Conservation (phyloP, 2,797 vertebrate genomes). For the Aeoliscus strigatus region DNA sequence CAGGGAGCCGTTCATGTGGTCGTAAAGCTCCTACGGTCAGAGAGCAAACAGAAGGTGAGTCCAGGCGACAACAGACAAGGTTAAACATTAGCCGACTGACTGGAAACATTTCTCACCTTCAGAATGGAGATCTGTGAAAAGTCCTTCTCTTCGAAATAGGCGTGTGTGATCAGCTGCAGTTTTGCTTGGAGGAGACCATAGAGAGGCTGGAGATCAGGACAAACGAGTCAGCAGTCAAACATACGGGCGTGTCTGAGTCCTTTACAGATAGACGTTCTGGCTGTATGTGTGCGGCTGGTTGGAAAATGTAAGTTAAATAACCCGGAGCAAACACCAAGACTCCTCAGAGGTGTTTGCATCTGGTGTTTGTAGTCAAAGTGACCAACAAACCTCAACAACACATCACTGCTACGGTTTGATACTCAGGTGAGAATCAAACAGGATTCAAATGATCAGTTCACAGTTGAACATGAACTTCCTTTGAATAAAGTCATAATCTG, state of each 20-base stretch:
- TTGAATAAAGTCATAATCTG: too few relatives aligned
- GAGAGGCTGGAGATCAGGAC: conserved; percentile 76
- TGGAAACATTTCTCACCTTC: conserved; percentile 76
- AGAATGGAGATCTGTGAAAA: conserved; percentile 98
- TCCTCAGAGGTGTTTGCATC: too few relatives aligned
- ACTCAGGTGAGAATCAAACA: too few relatives aligned
- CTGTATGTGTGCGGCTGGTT: too few relatives aligned
- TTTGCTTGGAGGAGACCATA: conserved; percentile 96
- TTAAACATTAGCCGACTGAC: fast-evolving
- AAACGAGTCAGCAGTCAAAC: background rate
- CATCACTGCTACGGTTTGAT: too few relatives aligned
- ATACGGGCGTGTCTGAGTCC: background rate
- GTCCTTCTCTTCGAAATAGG: conserved; percentile 98
- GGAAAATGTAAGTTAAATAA: too few relatives aligned
- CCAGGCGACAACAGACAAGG: background rate
- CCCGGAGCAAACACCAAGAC: too few relatives aligned
- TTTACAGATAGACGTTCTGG: too few relatives aligned
- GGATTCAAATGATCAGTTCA: background rate
- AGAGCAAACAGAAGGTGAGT: background rate
- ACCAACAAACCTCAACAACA: too few relatives aligned
- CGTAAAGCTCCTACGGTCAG: conserved; percentile 86
- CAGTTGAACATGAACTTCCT: background rate
- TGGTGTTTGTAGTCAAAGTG: too few relatives aligned
- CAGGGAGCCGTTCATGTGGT: conserved; percentile 95
- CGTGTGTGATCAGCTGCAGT: conserved; percentile 95